A percentile compares a stretch with the other conserved stretches of the same genome.
These are phyloP conservation scores for Rhadina sibilatrix DNA, from an alignment of 2,113 vertebrate genomes.

Conservation along the genomic window DNA sequence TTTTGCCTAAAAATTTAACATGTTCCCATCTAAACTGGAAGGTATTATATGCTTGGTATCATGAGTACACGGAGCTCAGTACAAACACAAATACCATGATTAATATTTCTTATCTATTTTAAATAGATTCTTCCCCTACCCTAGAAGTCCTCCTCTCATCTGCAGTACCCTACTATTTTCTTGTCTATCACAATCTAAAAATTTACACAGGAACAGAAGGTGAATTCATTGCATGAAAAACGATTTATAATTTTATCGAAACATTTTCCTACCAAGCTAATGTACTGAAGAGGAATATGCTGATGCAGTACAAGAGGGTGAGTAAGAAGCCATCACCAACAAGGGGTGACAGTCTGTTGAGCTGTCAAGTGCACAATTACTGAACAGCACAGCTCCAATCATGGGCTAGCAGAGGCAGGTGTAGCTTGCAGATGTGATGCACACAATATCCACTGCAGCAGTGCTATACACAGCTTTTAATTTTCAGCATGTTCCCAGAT, in stretches of 20 bases:
- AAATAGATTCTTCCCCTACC: background rate
- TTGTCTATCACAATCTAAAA: background rate
- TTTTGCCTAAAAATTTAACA: background rate
- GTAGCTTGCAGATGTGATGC: slow-evolving; percentile 11
- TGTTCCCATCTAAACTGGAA: background rate
- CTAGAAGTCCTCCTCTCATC: background rate
- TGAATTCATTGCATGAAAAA: background rate
- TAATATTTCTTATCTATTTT: background rate
- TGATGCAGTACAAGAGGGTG: background rate
- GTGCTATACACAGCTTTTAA: background rate
- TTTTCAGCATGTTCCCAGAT: background rate
- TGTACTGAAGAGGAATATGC: background rate
- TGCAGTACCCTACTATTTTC: background rate
- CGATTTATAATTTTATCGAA: background rate
- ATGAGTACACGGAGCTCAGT: background rate
- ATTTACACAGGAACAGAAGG: background rate
- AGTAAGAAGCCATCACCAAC: slow-evolving; percentile 16
- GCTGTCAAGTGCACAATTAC: slow-evolving; percentile 13
- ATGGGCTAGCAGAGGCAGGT: background rate
- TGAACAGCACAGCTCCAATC: background rate
- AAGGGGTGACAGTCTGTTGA: background rate
- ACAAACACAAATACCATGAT: background rate
- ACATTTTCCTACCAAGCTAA: background rate
- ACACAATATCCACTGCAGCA: background rate
- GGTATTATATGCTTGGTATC: background rate